Conservation (phyloP, 2,888 invertebrate genomes). For the Hemithea aestivaria region DNA sequence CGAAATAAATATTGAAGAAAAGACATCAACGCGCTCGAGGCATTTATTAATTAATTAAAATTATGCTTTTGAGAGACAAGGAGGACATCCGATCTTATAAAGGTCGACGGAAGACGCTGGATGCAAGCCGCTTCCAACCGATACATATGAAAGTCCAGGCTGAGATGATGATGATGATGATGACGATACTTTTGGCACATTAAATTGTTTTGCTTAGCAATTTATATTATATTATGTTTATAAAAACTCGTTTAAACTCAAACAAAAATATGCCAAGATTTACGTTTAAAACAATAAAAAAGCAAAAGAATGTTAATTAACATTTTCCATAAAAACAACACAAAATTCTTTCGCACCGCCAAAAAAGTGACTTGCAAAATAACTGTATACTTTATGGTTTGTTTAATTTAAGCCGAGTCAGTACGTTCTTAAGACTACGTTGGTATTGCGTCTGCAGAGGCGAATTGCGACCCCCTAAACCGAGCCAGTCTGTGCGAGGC, state of each 20-base stretch:
- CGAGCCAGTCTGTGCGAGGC: conserved; percentile 64
- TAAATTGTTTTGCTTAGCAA: too few species aligned
- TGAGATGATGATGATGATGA: too few species aligned
- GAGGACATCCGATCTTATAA: too few species aligned
- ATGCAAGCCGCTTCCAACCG: too few species aligned
- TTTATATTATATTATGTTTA: too few species aligned
- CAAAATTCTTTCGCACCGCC: too few species aligned
- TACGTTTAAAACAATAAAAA: conserved; percentile 6
- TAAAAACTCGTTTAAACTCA: too few species aligned
- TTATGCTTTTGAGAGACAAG: too few species aligned
- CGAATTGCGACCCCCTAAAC: conserved; percentile 68
- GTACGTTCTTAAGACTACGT: conserved; percentile 55
- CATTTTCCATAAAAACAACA: conserved; percentile 8
- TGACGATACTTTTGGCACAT: too few species aligned
- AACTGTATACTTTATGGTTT: conserved; percentile 21
- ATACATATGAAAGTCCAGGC: too few species aligned
- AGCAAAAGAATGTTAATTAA: neutral
- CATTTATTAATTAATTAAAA: neutral
- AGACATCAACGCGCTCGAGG: conserved; percentile 9
- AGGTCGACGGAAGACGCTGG: too few species aligned
- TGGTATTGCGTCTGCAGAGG: conserved; percentile 59
- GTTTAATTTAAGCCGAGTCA: conserved; percentile 49
- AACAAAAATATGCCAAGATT: too few species aligned
- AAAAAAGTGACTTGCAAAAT: conserved; percentile 13
- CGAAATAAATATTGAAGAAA: conserved; percentile 1